phyloP scores from a whole-genome alignment of 2,888 invertebrate species.

The Tinea pellionella region DNA sequence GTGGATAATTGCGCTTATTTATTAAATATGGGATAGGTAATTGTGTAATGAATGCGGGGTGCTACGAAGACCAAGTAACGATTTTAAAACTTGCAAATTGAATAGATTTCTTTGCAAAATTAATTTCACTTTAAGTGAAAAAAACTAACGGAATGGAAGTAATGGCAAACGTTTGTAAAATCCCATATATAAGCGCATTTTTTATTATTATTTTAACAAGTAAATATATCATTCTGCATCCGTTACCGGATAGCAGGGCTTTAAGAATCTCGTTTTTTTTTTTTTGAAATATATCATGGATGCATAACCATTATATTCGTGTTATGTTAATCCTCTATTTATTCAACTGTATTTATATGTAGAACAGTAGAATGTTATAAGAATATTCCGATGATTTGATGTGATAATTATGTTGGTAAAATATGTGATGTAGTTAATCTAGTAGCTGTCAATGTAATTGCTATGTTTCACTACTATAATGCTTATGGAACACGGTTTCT shows the following conservation, averaged over 20 bases:
- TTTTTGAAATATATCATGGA: neutral
- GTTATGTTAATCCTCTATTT: too few species aligned
- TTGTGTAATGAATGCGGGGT: neutral
- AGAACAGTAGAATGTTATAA: too few species aligned
- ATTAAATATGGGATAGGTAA: neutral
- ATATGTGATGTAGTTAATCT: too few species aligned
- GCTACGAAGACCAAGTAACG: neutral
- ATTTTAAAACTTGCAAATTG: neutral
- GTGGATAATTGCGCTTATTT: neutral
- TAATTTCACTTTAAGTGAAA: neutral
- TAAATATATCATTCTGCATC: neutral
- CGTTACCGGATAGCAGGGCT: neutral
- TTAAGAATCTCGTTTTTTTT: neutral
- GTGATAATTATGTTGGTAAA: too few species aligned
- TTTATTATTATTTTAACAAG: neutral
- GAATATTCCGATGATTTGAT: too few species aligned
- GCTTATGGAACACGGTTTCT: too few species aligned
- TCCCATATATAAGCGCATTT: neutral
- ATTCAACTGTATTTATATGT: too few species aligned
- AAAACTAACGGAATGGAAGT: neutral
- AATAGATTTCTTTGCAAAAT: neutral
- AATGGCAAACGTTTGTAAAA: neutral
- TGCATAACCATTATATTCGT: neutral
- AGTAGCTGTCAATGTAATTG: too few species aligned
- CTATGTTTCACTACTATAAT: too few species aligned